Base-by-base conservation (phyloP, 1,140 invertebrate genomes). In the Ceratina japonica region DNA sequence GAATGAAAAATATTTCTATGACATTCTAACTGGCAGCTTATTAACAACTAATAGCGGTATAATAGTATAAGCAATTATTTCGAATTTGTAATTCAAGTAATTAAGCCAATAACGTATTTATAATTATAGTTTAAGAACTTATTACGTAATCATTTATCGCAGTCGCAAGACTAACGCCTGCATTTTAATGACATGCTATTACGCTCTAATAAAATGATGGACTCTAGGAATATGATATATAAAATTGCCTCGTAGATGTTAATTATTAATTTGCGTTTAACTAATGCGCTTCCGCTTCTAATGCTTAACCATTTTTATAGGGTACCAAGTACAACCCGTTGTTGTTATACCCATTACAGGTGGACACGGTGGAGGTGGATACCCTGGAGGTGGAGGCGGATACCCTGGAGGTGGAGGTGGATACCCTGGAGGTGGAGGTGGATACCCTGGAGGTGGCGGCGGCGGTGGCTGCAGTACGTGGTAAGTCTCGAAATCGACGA, bases 381-480 rank as follows among this genome's bases (percentile, higher is more conserved):
- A 74, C 31, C 68, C 68, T 24, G 18, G 49, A 0, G 15, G 69
- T 10, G n/a, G n/a, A n/a, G n/a, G n/a, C n/a, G n/a, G n/a, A n/a
- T n/a, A n/a, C n/a, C n/a, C n/a, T n/a, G n/a, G n/a, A n/a, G n/a
- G n/a, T n/a, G n/a, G n/a, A 65, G 71, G 27, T 52, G 20, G 65
- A 56, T 16, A 56, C 5, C n/a, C n/a, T n/a, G n/a, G n/a, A n/a
- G 16, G 16, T 18, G n/a, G n/a, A n/a, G n/a, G n/a, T n/a, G 44
- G 54, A 51, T 74, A 74, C 31, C 68, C 68, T 24, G 18, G 49
- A 0, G 15, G 69, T 5, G 27, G 27, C 27, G 27, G 27, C 27
- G 70, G 71, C 5, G 49, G 75, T 16, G 61, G 81, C 12, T 83
- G 76, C 56, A 56, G 1, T 3, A 61, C 69, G 44, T 84, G 82